Percentiles rank a stretch among this genome's conserved stretches.
These are phyloP conservation scores for Yponomeuta plumbellus DNA, from an alignment of 2,888 invertebrate species.

Conservation along the genomic window DNA sequence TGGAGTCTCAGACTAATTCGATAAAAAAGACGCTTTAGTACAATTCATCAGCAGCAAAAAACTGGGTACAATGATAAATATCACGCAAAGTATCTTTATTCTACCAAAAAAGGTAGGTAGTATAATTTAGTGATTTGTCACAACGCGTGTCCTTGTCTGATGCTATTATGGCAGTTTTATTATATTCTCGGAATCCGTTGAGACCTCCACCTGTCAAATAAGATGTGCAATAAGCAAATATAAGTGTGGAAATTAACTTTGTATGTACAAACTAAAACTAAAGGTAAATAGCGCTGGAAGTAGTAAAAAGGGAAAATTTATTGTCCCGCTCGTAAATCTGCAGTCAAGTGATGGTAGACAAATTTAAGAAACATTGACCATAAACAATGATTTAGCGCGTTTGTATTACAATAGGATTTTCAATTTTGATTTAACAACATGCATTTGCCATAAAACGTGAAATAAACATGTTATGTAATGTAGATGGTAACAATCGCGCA, in stretches of 20 bases:
- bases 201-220: slow-evolving; percentile 3
- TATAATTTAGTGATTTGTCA: slow-evolving; percentile 6
- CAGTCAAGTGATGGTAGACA: slow-evolving; percentile 3
- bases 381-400: slow-evolving; percentile 6
- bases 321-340: slow-evolving; percentile 2
- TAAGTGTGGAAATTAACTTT: slow-evolving; percentile 2
- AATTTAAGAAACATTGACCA: slow-evolving; percentile 9
- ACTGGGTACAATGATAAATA: neutral
- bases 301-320: slow-evolving; percentile 7
- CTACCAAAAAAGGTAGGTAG: neutral
- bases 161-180: slow-evolving; percentile 16
- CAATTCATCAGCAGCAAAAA: neutral
- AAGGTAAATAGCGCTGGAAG: neutral
- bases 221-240: slow-evolving; percentile 1
- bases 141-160: slow-evolving; percentile 6
- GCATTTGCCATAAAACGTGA: neutral
- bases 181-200: slow-evolving; percentile 10
- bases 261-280: neutral
- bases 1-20: neutral
- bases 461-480: neutral
- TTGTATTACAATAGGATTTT: slow-evolving; percentile 6
- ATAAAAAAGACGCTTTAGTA: neutral
- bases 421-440: neutral
- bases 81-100: neutral
- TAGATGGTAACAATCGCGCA: neutral